Conservation (phyloP, 2,113 vertebrate species). For the Plotosus lineatus region DNA sequence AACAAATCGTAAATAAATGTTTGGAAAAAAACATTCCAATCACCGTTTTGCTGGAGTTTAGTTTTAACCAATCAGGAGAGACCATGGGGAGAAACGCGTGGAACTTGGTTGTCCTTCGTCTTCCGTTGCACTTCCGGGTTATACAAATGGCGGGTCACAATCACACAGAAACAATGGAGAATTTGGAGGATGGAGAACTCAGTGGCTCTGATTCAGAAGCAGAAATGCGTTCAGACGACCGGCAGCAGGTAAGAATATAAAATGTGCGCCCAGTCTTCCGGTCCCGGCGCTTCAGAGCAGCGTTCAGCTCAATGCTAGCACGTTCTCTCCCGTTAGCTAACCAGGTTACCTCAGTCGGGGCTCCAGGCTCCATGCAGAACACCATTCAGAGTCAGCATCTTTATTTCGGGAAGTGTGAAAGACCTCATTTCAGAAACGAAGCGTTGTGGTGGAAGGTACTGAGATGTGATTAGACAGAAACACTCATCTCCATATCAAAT, state of each 20-base stretch:
- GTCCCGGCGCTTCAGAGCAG: background rate
- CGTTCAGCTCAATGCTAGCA: background rate
- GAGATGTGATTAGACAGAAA: background rate
- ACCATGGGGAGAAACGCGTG: background rate
- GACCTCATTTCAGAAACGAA: background rate
- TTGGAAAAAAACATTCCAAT: too few species aligned
- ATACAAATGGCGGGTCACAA: constrained; percentile 72
- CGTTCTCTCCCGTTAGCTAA: background rate
- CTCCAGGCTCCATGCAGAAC: background rate
- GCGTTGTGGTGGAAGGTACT: background rate
- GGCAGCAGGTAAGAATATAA: constrained; percentile 35
- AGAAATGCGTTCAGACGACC: constrained; percentile 70
- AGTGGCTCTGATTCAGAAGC: constrained; percentile 79
- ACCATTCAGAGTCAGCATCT: background rate
- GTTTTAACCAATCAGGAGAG: background rate
- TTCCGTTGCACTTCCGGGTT: constrained; percentile 40
- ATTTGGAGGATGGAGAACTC: constrained; percentile 87
- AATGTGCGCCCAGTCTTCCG: background rate
- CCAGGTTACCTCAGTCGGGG: background rate
- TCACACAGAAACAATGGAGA: constrained; percentile 72
- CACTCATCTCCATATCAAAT: background rate
- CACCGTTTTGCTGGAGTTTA: background rate
- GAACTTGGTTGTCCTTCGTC: background rate
- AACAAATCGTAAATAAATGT: too few species aligned
- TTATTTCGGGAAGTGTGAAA: background rate